Conservation (phyloP, 2,113 vertebrate species). For the Anhinga rufa region DNA sequence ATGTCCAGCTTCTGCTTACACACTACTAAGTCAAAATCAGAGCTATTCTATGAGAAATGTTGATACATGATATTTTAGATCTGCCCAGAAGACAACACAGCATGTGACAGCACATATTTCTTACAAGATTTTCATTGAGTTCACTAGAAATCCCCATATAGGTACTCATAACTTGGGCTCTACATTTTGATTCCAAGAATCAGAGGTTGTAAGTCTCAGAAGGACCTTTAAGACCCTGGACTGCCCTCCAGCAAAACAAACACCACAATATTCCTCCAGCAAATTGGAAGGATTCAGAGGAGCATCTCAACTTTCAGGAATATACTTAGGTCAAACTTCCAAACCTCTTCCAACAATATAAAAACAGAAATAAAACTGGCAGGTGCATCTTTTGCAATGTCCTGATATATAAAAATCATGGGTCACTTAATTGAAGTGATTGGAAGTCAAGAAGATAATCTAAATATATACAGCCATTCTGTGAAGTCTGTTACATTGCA, state of each 20-base stretch:
- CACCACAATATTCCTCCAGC: neutral
- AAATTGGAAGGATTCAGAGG: neutral
- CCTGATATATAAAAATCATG: neutral
- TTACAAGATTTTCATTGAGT: neutral
- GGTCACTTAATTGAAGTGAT: neutral
- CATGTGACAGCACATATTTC: conserved; percentile 21
- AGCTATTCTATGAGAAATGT: neutral
- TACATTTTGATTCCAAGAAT: conserved; percentile 1
- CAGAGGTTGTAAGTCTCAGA: conserved; percentile 21
- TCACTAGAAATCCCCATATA: neutral
- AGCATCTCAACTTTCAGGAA: conserved; percentile 3
- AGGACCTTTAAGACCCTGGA: neutral
- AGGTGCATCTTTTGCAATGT: conserved; percentile 31
- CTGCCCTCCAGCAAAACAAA: neutral
- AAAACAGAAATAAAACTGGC: conserved; percentile 41
- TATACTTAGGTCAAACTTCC: conserved; percentile 21
- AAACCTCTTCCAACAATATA: conserved; percentile 4
- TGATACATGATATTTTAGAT: neutral
- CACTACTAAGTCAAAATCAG: conserved; percentile 36
- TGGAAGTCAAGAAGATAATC: conserved; percentile 12
- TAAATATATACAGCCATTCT: neutral
- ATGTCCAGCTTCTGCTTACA: conserved; percentile 19
- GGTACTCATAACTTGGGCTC: neutral
- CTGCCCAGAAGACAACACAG: conserved; percentile 10
- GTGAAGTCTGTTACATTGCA: neutral